Evolutionary conservation across 2,797 vertebrate species (phyloP).

Genomic region (Cossypha dichroa): DNA sequence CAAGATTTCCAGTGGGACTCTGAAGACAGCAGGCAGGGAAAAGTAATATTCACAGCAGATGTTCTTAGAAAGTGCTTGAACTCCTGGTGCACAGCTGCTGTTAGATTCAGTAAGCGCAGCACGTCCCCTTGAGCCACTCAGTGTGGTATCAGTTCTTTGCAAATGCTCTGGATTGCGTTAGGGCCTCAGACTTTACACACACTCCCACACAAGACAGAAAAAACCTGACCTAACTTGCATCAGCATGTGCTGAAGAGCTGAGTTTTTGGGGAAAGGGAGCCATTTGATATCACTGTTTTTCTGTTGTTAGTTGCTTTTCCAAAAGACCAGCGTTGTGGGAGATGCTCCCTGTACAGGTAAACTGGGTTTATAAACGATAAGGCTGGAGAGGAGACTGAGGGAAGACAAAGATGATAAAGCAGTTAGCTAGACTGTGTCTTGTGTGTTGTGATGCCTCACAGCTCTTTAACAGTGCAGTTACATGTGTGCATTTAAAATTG

Average conservation of each 20-base stretch:
- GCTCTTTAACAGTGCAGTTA: background rate
- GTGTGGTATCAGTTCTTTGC: background rate
- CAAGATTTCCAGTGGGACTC: background rate
- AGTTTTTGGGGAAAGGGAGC: background rate
- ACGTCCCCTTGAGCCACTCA: background rate
- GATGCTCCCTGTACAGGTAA: background rate
- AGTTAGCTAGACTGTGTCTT: background rate
- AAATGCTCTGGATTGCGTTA: background rate
- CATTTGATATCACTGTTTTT: background rate
- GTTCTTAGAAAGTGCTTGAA: slow-evolving; percentile 16
- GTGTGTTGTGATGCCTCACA: background rate
- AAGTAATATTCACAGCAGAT: background rate
- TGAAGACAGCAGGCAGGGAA: background rate
- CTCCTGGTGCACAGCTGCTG: background rate
- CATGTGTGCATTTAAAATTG: background rate
- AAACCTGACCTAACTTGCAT: background rate
- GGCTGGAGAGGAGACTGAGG: background rate
- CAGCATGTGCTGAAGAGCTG: background rate
- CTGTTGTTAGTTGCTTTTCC: background rate
- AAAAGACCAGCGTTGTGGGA: background rate
- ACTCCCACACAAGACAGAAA: background rate
- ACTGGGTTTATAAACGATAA: background rate
- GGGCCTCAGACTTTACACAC: background rate
- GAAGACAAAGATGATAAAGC: background rate
- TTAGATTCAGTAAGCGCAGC: background rate